Evolutionary conservation across 2,797 vertebrate species (phyloP), one percentile per base, ranked within the genome.

Genomic region (Hydrocynus forskahlii): DNA sequence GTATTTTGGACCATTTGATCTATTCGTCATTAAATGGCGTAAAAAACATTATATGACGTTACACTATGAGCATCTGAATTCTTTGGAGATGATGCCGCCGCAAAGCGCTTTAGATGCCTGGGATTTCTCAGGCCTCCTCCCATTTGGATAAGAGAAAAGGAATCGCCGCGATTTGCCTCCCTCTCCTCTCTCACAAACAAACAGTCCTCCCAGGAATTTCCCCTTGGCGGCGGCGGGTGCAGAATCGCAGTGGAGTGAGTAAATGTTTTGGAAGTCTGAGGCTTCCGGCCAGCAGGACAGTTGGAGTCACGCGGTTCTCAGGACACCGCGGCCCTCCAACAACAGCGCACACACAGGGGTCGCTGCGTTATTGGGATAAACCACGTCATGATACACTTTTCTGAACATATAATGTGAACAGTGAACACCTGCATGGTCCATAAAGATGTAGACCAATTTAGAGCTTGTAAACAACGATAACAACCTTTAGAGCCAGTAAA

Each of bases 131-230:
- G 25, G 25, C 17, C 59, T 79, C 54, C 43, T 75, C 66, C 57
- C 74, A 63, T 52, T 29, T 52, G 43, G 40, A 17, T 77, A 85
- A 86, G 78, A 81, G 63, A 23, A 60, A 60, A 60, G 78, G 35
- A 83, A 50, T 50, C 12, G 48, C 48, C 48, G 0, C 68, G 88
- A 88, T 84, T 73, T 45, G 73, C 87, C 86, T 77, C 76, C 17
- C 78, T 54, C 81, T 78, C 69, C 68, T 81, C 71, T 84, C 81
- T 23, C 10, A 87, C 83, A 89, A 88, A 89, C 78, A 88, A 77
- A 70, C 43, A 70, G 45, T 85, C 1, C 85, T 79, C 80, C 57
- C 85, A 90, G 88, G 92, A 93, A 93, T 93, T 89, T 93, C 89
- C 89, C 79, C 64, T 86, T 80, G 81, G 84, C 84, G 59, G 84